Evolutionary conservation across 2,113 vertebrate genomes (phyloP).

Genomic region (Lepus europaeus): DNA sequence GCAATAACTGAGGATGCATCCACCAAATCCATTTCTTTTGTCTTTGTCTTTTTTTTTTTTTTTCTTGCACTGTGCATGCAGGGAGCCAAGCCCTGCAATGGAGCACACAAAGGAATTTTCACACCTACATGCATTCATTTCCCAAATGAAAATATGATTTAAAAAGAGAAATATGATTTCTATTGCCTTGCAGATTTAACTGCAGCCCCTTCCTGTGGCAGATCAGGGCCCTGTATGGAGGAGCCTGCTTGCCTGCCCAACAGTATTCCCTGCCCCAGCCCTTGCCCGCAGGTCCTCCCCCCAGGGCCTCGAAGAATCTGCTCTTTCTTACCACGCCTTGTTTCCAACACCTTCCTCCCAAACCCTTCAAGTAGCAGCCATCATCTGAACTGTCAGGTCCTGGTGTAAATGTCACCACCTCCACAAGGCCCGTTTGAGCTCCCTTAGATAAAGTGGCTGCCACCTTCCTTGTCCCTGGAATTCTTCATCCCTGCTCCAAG

Average conservation of each 20-base stretch:
- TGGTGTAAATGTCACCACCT: neutral
- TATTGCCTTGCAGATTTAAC: constrained; percentile 1
- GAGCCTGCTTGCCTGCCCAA: neutral
- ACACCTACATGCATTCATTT: neutral
- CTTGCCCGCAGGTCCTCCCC: neutral
- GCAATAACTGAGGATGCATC: neutral
- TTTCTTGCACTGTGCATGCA: neutral
- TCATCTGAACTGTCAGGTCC: neutral
- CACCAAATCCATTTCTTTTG: too few species aligned
- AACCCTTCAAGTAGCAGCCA: neutral
- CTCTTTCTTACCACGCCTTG: neutral
- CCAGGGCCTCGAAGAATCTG: neutral
- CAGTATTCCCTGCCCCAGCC: neutral
- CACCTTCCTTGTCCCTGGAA: neutral
- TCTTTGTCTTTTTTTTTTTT: neutral
- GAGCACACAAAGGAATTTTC: neutral
- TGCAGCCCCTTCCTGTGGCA: neutral
- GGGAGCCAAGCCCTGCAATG: neutral
- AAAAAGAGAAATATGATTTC: neutral
- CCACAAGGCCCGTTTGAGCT: neutral
- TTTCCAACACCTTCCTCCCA: neutral
- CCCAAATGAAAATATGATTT: constrained; percentile 48
- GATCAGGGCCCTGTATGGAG: neutral
- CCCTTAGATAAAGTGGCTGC: neutral
- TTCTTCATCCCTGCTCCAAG: neutral